Conservation (phyloP, 1,140 invertebrate genomes). For the Drosophila setifemur region DNA sequence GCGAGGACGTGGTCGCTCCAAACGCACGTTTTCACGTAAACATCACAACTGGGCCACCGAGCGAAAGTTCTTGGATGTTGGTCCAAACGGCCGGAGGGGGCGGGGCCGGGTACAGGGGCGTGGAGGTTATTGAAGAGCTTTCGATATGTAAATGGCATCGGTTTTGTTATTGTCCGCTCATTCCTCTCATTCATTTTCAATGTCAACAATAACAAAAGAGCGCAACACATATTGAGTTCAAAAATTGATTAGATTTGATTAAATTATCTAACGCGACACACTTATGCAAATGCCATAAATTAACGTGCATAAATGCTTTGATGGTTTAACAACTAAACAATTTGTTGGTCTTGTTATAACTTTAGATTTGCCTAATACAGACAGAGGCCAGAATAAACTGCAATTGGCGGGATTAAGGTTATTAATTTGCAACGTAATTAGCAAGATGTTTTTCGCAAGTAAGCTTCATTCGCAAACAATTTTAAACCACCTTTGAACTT, state of each 20-base stretch:
- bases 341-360: too few species aligned
- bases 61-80: constrained; percentile 56
- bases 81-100: constrained; percentile 1
- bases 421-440: background rate
- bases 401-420: too few species aligned
- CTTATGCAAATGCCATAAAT: background rate
- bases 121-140: constrained; percentile 43
- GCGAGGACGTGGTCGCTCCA: constrained; percentile 39
- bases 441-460: constrained; percentile 2
- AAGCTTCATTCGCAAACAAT: background rate
- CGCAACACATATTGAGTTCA: constrained; percentile 21
- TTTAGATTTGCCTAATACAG: background rate
- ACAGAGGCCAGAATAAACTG: background rate
- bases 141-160: constrained; percentile 64
- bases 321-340: background rate
- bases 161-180: constrained; percentile 48
- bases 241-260: constrained; percentile 4
- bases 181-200: constrained; percentile 33
- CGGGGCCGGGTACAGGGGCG: background rate
- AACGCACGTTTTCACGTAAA: constrained; percentile 79
- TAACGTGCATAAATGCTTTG: background rate
- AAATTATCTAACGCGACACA: background rate
- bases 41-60: constrained; percentile 67
- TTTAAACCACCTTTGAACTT: background rate
- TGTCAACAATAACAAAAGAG: constrained; percentile 57